Base-by-base conservation (phyloP, 2,113 vertebrate genomes). In the Microcebus lehilahytsara region DNA sequence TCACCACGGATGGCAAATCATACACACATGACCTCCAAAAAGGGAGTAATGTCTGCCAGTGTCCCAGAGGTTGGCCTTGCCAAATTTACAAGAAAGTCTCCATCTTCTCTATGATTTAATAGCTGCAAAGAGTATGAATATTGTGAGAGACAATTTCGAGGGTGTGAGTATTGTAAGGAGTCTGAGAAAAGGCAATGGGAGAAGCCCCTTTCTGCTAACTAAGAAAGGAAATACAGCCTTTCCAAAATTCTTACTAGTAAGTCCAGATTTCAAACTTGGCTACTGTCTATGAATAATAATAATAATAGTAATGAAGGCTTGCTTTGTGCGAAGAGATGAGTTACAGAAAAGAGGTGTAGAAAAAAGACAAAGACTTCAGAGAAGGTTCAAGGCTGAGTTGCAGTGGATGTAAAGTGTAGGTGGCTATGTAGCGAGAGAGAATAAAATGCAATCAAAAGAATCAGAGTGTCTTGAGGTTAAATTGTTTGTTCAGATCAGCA, bases 101-200 rank as follows among this genome's bases (percentile, higher is more conserved):
- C 72, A 42, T 79, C 83, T 77, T 84, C 37, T 22, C 20, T 40
- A 17, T 97, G 97, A 96, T 97, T 97, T 95, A 97, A 27, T 66
- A 92, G 89, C 96, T 97, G 96, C 78, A 51, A 93, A 78, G 77
- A 89, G 51, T 85, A 66, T 34, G 79, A 40, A 93, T 92, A 34
- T 27, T 69, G 60, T 32, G 78, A 96, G 91, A 84, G 91, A 90
- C 42, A 46, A 23, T 81, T 89, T 37, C 19, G 58, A 85, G 84
- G 17, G 22, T 1, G 0, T 67, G 49, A 6, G n/a, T 22, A 25
- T 49, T 72, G 5, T 81, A 71, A 81, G 27, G 72, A 75, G 37
- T 86, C 56, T 94, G 86, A 67, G 81, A 17, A 34, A 89, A 37
- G 69, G 58, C 30, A 72, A 16, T 40, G 9, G 75, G 7, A 92